phyloP scores from a whole-genome alignment of 2,888 invertebrate genomes.

The Anaspis maculata region DNA sequence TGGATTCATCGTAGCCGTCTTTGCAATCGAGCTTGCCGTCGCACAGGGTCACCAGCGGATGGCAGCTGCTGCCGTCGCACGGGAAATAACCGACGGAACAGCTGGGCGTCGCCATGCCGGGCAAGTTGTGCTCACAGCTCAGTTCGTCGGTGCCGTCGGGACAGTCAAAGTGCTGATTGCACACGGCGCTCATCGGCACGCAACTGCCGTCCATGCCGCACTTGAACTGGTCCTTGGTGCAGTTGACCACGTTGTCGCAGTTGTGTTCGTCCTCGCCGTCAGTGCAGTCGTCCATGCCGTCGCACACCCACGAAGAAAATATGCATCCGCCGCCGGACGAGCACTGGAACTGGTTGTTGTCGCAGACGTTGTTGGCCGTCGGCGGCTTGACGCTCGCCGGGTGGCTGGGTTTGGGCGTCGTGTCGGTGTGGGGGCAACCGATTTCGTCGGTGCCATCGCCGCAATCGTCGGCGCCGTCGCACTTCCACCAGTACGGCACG shows the following conservation, averaged over 20 bases:
- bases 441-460: slow-evolving; percentile 67
- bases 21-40: slow-evolving; percentile 62
- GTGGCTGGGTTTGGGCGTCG: slow-evolving; percentile 8
- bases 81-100: slow-evolving; percentile 48
- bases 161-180: slow-evolving; percentile 49
- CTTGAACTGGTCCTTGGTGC: slow-evolving; percentile 45
- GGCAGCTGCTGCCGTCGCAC: slow-evolving; percentile 54
- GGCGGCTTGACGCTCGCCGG: slow-evolving; percentile 6
- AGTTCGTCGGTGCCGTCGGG: slow-evolving; percentile 49
- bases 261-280: slow-evolving; percentile 55
- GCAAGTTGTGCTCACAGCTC: slow-evolving; percentile 32
- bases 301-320: slow-evolving; percentile 53
- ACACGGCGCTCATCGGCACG: slow-evolving; percentile 44
- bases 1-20: slow-evolving; percentile 65
- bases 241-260: slow-evolving; percentile 28
- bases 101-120: slow-evolving; percentile 40
- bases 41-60: slow-evolving; percentile 54
- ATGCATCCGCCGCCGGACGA: slow-evolving; percentile 51
- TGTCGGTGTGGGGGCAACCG: slow-evolving; percentile 36
- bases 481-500: slow-evolving; percentile 73
- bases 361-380: slow-evolving; percentile 35
- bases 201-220: slow-evolving; percentile 59
- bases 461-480: slow-evolving; percentile 69
- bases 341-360: slow-evolving; percentile 51
- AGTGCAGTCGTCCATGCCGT: slow-evolving; percentile 50